Percentiles rank a stretch among this genome's conserved stretches.
These are phyloP conservation scores for Ptychadena robeensis DNA, from an alignment of 2,797 vertebrate genomes.

Conservation along the genomic window DNA sequence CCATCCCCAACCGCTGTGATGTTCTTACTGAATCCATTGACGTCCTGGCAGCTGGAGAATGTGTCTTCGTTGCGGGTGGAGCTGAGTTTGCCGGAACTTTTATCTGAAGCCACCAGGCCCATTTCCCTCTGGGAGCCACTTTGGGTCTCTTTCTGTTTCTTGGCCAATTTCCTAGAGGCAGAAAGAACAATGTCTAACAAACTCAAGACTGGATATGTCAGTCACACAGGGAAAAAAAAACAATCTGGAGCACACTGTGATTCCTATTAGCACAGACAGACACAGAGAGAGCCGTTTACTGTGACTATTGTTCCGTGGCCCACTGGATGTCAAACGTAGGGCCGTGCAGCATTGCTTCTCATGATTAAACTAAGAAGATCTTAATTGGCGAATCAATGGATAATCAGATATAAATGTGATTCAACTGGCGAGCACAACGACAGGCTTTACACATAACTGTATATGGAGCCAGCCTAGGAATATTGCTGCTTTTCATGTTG, in stretches of 20 bases:
- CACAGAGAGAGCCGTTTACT: not conserved
- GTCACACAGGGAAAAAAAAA: slow-evolving; percentile 14
- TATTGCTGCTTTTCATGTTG: slow-evolving; percentile 28
- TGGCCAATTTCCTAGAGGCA: slow-evolving; percentile 90
- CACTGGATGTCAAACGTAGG: not conserved
- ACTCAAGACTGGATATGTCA: not conserved
- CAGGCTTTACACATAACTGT: slow-evolving; percentile 3
- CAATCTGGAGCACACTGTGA: not conserved
- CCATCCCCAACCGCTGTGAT: slow-evolving; percentile 13
- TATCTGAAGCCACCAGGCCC: slow-evolving; percentile 90
- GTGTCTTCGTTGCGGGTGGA: slow-evolving; percentile 91
- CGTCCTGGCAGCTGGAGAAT: slow-evolving; percentile 93
- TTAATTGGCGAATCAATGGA: slow-evolving; percentile 24
- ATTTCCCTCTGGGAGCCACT: slow-evolving; percentile 96
- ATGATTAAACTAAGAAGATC: not conserved
- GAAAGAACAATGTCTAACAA: slow-evolving; percentile 33
- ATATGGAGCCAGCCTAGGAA: slow-evolving; percentile 2
- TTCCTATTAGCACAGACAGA: not conserved
- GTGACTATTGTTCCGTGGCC: not conserved
- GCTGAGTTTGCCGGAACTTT: slow-evolving; percentile 89
- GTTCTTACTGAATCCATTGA: slow-evolving; percentile 93
- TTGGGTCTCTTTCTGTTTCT: slow-evolving; percentile 98
- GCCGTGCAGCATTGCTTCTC: not conserved
- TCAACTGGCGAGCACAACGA: slow-evolving; percentile 3
- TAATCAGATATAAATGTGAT: slow-evolving; percentile 35